These are phyloP conservation scores for Artibeus lituratus DNA, from an alignment of 2,797 vertebrate genomes.

Conservation along the genomic window DNA sequence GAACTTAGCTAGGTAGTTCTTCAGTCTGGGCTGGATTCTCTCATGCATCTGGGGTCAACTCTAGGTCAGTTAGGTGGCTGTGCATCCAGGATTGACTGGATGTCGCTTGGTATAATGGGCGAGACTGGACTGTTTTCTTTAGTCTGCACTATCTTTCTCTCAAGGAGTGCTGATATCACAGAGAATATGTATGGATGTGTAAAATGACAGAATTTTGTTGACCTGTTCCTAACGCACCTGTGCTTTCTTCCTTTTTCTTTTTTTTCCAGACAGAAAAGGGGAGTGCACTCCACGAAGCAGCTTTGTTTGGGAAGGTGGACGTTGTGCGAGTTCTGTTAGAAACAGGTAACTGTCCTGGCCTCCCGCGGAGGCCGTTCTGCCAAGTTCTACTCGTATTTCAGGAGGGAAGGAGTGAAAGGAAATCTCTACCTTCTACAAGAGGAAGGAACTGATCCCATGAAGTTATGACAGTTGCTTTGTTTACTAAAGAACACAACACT, in stretches of 20 bases:
- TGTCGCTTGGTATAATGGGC: background rate
- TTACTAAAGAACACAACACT: constrained; percentile 31
- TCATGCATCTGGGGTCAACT: background rate
- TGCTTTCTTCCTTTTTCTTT: constrained; percentile 30
- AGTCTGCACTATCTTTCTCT: background rate
- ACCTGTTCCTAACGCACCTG: constrained; percentile 50
- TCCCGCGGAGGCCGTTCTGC: background rate
- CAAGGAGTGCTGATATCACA: background rate
- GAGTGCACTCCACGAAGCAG: constrained; percentile 95
- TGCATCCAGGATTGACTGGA: background rate
- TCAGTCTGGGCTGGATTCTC: background rate
- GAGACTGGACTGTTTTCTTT: background rate
- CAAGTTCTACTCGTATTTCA: background rate
- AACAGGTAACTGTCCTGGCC: constrained; percentile 86
- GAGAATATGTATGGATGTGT: background rate
- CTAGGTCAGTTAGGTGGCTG: background rate
- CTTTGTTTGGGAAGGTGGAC: constrained; percentile 96
- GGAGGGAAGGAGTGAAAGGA: background rate
- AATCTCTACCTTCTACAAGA: background rate
- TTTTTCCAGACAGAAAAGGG: constrained; percentile 94
- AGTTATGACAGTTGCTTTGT: background rate
- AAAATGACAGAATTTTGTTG: background rate
- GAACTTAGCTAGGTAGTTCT: background rate
- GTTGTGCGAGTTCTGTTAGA: constrained; percentile 95
- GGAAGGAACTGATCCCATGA: background rate